phyloP scores from a whole-genome alignment of 2,797 vertebrate species.

The Ctenopoma multispine region DNA sequence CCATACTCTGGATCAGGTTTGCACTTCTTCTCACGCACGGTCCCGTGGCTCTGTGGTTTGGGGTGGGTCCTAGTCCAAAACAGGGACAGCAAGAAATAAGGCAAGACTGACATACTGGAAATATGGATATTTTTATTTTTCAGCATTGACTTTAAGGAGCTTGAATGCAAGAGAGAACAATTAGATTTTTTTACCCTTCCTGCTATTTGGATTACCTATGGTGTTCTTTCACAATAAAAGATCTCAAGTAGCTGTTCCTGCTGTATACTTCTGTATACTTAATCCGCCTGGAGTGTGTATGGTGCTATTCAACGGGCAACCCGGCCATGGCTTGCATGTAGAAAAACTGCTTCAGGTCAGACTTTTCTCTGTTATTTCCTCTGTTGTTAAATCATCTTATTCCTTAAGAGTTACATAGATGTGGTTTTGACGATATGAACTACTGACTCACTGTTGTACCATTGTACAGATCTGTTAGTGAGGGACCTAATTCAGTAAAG shows the following conservation, averaged over 20 bases:
- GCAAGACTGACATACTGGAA: slow-evolving; percentile 44
- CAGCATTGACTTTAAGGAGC: slow-evolving; percentile 8
- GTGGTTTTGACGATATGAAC: background rate
- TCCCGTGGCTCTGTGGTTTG: slow-evolving; percentile 67
- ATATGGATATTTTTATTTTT: slow-evolving; percentile 46
- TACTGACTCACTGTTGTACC: background rate
- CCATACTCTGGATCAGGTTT: slow-evolving; percentile 47
- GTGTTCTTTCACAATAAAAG: slow-evolving; percentile 41
- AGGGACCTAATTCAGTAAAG: background rate
- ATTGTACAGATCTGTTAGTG: background rate
- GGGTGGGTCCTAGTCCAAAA: slow-evolving; percentile 75
- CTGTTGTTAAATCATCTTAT: background rate
- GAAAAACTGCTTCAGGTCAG: slow-evolving; percentile 74
- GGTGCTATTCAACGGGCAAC: slow-evolving; percentile 46
- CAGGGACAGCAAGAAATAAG: slow-evolving; percentile 46
- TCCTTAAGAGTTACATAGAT: background rate
- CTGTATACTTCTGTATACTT: slow-evolving; percentile 36
- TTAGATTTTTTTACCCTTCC: slow-evolving; percentile 10
- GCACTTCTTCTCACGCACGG: slow-evolving; percentile 40
- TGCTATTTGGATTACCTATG: slow-evolving; percentile 67
- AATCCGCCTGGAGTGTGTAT: slow-evolving; percentile 52
- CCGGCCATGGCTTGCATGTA: slow-evolving; percentile 61
- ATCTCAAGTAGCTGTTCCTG: slow-evolving; percentile 30
- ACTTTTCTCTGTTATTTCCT: slow-evolving; percentile 3
- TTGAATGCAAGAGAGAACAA: slow-evolving; percentile 38